Base-by-base conservation (phyloP, 2,113 vertebrate species). In the Charadrius vociferus region DNA sequence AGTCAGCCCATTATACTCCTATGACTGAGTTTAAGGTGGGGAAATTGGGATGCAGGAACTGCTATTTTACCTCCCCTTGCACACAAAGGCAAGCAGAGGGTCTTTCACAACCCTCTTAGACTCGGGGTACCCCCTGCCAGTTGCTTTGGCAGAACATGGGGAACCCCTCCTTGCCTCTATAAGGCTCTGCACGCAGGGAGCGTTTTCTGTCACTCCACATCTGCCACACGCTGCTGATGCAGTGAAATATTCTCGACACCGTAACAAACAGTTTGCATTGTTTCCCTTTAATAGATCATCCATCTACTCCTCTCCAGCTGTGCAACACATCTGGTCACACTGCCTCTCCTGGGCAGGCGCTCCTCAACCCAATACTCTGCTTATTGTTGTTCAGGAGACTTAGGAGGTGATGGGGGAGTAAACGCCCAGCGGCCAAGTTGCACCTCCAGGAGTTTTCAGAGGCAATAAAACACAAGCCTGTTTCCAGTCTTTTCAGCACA, bases 231-330 rank as follows among this genome's bases (percentile, higher is more conserved):
- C 50, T 45, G 58, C 55, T 92, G 39, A 43, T 4, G 52, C 71
- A 88, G 30, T 26, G 83, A 94, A 95, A 92, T 72, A 90, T 32
- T 81, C 88, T 29, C 82, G 81, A 88, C 88, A 81, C 55, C 2
- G 0, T 43, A 92, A 78, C 82, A 93, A 91, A 88, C 32, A 89
- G 43, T 93, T 90, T 86, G 78, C 53, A 53, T 53, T 73, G 81
- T 55, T 84, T 82, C 53, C 90, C 45, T 86, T 95, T 90, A 83
- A 92, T 2, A 95, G 88, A 86, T 93, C 89, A 95, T 78, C 74
- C 50, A 83, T 66, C 80, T 88, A 88, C 59, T 93, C 70, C 73
- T 75, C 59, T 92, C 85, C 96, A 97, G 96, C 90, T 96, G 96
- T 86, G 78, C 74, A 61, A 59, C 61, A 94, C 94, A 93, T 91